phyloP scores from a whole-genome alignment of 2,113 vertebrate species.

The Paracanthobrama guichenoti region DNA sequence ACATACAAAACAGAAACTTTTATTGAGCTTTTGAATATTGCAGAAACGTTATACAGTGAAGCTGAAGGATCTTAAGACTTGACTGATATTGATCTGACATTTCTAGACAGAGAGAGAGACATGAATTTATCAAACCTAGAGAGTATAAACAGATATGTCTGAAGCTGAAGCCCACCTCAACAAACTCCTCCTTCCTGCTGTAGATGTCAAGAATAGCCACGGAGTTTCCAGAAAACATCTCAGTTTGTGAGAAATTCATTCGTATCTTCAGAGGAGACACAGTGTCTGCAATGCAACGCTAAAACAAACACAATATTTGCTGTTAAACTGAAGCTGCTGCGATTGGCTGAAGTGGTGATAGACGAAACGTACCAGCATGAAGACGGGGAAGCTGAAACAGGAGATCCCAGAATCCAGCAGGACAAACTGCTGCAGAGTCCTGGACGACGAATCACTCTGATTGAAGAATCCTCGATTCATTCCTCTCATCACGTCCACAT shows the following conservation, averaged over 20 bases:
- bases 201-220: slow-evolving; percentile 60
- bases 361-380: slow-evolving; percentile 63
- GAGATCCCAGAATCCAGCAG: background rate
- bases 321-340: accelerated
- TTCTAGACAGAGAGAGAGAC: background rate
- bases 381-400: slow-evolving; percentile 62
- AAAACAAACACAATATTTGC: slow-evolving; percentile 18
- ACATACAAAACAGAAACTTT: background rate
- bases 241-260: slow-evolving; percentile 72
- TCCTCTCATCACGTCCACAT: slow-evolving; percentile 71
- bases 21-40: background rate
- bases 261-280: slow-evolving; percentile 72
- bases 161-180: slow-evolving; percentile 50
- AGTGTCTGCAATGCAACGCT: slow-evolving; percentile 78
- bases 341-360: background rate
- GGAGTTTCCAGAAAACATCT: background rate
- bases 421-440: slow-evolving; percentile 1
- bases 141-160: no score
- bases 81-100: background rate
- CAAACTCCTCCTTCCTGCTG: slow-evolving; percentile 27
- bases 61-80: background rate
- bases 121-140: no score
- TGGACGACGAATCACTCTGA: background rate
- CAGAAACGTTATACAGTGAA: background rate
- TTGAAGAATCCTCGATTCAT: slow-evolving; percentile 68